A percentile compares a stretch with the other conserved stretches of the same genome.
phyloP scores from a whole-genome alignment of 2,888 invertebrate genomes.

The Crematogaster levior region DNA sequence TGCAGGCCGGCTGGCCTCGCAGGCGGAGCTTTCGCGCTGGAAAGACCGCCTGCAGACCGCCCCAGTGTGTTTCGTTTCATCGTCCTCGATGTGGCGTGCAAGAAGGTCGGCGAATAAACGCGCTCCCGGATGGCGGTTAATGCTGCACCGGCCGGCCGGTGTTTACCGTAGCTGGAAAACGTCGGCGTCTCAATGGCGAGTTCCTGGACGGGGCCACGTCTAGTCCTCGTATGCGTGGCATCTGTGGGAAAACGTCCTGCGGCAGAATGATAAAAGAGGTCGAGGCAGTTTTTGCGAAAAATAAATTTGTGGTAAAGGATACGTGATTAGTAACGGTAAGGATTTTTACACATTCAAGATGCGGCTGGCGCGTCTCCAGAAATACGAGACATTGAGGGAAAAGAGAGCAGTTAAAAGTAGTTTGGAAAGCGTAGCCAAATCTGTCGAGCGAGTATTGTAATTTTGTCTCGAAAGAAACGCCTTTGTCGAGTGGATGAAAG shows the following conservation, averaged over 20 bases:
- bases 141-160: slow-evolving; percentile 16
- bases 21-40: slow-evolving; percentile 82
- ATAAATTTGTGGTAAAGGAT: background rate
- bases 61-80: slow-evolving; percentile 76
- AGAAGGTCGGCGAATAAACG: slow-evolving; percentile 59
- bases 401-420: background rate
- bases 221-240: background rate
- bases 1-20: slow-evolving; percentile 64
- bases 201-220: background rate
- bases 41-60: slow-evolving; percentile 83
- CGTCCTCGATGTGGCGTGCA: slow-evolving; percentile 71
- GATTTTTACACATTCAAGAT: background rate
- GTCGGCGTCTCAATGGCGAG: slow-evolving; percentile 29
- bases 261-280: background rate
- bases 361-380: slow-evolving; percentile 19
- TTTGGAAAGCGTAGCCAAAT: background rate
- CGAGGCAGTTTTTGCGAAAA: background rate
- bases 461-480: background rate
- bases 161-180: slow-evolving; percentile 7
- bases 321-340: slow-evolving; percentile 16
- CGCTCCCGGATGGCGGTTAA: slow-evolving; percentile 54
- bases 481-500: background rate
- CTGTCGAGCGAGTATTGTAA: background rate
- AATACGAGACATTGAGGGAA: background rate
- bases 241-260: background rate